phyloP scores from a whole-genome alignment of 2,113 vertebrate species.

The Tricholaema leucomelas region DNA sequence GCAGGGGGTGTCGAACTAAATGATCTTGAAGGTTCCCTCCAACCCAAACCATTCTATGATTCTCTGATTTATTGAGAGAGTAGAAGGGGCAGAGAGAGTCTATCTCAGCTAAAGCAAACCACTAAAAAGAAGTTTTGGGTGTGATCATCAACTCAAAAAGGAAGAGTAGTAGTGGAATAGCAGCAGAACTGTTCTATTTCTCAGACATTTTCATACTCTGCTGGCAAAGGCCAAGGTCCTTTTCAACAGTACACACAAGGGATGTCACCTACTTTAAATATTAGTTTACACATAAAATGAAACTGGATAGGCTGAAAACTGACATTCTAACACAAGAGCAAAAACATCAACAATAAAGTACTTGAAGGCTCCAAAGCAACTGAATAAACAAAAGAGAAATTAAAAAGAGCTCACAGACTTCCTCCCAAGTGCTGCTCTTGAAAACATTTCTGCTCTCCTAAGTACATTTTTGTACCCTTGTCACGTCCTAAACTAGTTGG shows the following conservation, averaged over 20 bases:
- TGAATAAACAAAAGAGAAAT: background rate
- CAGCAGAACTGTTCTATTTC: background rate
- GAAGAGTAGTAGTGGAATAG: background rate
- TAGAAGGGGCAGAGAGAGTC: background rate
- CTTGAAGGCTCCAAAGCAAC: background rate
- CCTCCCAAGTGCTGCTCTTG: background rate
- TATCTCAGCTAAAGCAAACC: background rate
- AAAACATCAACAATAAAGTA: background rate
- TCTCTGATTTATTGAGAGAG: background rate
- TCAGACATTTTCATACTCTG: background rate
- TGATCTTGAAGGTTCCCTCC: no score
- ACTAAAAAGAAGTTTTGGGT: background rate
- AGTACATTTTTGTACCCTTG: background rate
- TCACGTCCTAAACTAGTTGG: background rate
- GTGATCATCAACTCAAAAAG: background rate
- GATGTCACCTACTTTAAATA: background rate
- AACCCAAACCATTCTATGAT: no score
- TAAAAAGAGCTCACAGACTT: rapidly evolving
- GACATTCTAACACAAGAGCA: background rate
- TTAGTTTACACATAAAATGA: background rate
- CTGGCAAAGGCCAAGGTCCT: background rate
- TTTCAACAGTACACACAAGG: background rate
- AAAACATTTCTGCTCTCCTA: background rate
- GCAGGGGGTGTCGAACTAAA: no score
- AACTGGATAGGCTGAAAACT: background rate